These are phyloP conservation scores for Ferrisia virgata DNA, from an alignment of 2,888 invertebrate genomes.

Conservation along the genomic window DNA sequence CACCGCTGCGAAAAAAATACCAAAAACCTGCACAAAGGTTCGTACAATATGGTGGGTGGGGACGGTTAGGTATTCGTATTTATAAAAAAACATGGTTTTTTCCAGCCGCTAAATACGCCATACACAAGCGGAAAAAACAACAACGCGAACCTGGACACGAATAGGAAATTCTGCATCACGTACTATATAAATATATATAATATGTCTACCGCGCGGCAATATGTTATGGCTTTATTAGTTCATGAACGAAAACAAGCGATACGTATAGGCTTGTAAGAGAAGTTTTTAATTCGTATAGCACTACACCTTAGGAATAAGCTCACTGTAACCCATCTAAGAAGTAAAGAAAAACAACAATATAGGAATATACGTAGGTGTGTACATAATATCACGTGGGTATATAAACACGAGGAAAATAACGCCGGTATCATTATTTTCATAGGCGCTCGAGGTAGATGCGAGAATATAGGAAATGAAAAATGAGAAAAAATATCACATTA, in stretches of 20 bases:
- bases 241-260: constrained; percentile 29
- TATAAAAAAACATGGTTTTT: not conserved
- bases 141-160: constrained; percentile 10
- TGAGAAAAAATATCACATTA: not conserved
- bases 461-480: not conserved
- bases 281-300: constrained; percentile 36
- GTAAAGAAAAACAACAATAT: not conserved
- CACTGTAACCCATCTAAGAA: constrained; percentile 37
- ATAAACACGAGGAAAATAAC: not conserved
- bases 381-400: not conserved
- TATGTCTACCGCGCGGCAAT: constrained; percentile 13
- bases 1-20: not conserved
- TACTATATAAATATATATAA: too few relatives aligned
- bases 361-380: not conserved
- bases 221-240: constrained; percentile 22
- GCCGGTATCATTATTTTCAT: not conserved
- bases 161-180: constrained; percentile 10
- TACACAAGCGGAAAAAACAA: constrained; percentile 15
- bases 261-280: constrained; percentile 31
- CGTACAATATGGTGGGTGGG: not conserved
- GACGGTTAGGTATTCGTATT: too few relatives aligned
- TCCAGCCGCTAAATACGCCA: not conserved
- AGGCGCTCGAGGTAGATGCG: not conserved
- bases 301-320: constrained; percentile 35
- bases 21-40: not conserved